Evolutionary conservation across 2,113 vertebrate genomes (phyloP).

Genomic region (Phrynocephalus versicolor): DNA sequence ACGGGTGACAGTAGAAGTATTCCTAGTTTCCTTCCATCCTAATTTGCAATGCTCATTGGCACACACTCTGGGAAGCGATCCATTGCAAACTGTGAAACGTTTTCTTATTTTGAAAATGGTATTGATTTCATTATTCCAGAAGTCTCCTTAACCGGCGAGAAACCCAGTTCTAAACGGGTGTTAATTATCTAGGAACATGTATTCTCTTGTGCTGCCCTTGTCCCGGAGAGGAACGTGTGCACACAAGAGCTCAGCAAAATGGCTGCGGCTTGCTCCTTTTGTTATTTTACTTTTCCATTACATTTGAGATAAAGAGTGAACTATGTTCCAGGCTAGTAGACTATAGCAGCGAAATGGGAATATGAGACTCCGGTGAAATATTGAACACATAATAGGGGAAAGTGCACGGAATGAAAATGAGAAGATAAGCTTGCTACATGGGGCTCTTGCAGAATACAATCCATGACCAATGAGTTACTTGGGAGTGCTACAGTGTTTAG

Average conservation of each 20-base stretch:
- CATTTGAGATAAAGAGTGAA: constrained; percentile 33
- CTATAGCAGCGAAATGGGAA: constrained; percentile 25
- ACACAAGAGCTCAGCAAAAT: not conserved
- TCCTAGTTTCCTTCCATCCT: too few relatives aligned
- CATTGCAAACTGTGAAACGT: not conserved
- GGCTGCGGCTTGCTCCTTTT: constrained; percentile 14
- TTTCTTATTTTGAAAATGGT: not conserved
- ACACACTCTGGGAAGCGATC: not conserved
- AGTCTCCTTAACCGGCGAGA: not conserved
- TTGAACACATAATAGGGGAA: constrained; percentile 32
- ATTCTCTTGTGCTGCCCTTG: not conserved
- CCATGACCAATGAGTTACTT: constrained; percentile 25
- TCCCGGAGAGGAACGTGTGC: not conserved
- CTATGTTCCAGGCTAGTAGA: constrained; percentile 16
- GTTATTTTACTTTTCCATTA: constrained; percentile 39
- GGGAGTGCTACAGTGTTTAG: constrained; percentile 14
- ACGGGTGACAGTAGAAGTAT: too few relatives aligned
- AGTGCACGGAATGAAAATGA: constrained; percentile 36
- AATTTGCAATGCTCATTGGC: not conserved
- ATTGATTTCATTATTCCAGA: not conserved
- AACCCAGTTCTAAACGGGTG: not conserved
- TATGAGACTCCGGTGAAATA: constrained; percentile 40
- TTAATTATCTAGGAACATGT: constrained; percentile 20
- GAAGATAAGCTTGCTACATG: constrained; percentile 13
- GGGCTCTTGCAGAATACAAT: constrained; percentile 10